Conservation (phyloP, 1,140 invertebrate species). For the Drosophila hydei region DNA sequence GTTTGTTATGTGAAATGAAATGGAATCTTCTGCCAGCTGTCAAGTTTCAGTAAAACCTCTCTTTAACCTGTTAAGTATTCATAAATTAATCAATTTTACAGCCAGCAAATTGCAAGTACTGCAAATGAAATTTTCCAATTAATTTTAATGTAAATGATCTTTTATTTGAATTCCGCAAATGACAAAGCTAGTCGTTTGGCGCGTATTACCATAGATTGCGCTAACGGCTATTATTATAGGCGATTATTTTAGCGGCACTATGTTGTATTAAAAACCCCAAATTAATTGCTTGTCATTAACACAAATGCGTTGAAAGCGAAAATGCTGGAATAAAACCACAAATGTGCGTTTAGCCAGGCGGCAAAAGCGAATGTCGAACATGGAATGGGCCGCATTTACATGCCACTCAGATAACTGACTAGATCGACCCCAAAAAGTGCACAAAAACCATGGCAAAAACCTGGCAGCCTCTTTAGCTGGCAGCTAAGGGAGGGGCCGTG, state of each 20-base stretch:
- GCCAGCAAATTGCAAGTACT: background rate
- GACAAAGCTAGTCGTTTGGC: background rate
- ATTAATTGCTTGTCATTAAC: constrained; percentile 76
- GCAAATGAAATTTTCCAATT: background rate
- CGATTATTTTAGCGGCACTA: background rate
- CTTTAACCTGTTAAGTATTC: too few relatives aligned
- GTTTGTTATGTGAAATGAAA: too few relatives aligned
- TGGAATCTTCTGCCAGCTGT: too few relatives aligned
- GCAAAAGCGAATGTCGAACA: constrained; percentile 55
- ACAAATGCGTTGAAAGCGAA: constrained; percentile 62
- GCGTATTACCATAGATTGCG: background rate
- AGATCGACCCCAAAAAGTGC: constrained; percentile 16
- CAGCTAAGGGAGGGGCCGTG: too few relatives aligned
- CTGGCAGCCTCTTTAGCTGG: constrained; percentile 11
- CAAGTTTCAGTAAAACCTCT: too few relatives aligned
- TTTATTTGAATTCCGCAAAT: background rate
- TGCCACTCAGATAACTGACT: constrained; percentile 16
- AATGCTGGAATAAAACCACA: constrained; percentile 21
- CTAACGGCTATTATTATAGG: constrained; percentile 1
- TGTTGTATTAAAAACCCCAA: constrained; percentile 55
- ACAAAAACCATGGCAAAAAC: constrained; percentile 29
- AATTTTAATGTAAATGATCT: background rate
- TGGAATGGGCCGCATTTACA: constrained; percentile 40
- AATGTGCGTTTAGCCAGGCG: constrained; percentile 37
- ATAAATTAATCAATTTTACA: too few relatives aligned